Base-by-base conservation (phyloP, 2,113 vertebrate genomes). In the Xiphophorus maculatus region DNA sequence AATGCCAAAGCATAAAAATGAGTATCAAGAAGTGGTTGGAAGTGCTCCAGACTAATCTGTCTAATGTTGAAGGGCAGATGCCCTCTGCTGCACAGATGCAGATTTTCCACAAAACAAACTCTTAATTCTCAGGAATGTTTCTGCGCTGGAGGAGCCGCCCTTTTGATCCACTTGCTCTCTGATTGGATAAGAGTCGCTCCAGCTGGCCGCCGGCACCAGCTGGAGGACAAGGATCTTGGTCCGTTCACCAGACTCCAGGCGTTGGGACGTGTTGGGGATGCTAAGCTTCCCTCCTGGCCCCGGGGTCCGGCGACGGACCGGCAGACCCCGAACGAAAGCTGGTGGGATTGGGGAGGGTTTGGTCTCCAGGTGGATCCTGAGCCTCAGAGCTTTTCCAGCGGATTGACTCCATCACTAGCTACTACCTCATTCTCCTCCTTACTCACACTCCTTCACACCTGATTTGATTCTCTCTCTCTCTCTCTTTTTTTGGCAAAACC, bases 171-270 rank as follows among this genome's bases (percentile, higher is more conserved):
- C 64, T 73, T 66, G 58, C 3, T 63, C 42, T 60, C 63, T 77
- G 74, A 82, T 82, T 66, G 51, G 63, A 11, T 79, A 84, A 70
- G 61, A 62, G 63, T 32, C 71, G 73, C 72, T 79, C 69, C 90
- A 89, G 86, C 88, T 88, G 88, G 77, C 17, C 48, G 77, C 17
- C 48, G 15, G 1, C 33, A 79, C 79, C 84, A 90, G 87, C 86
- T 89, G 88, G 83, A 83, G 66, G 61, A 42, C 14, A 17, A 28
- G 25, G 15, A 33, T 29, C 62, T 1, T 32, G 28, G 14, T 32
- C 28, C 19, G 1, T 5, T 13, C 48, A 30, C 64, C 25, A 12
- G 60, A 44, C 42, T 75, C 58, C 67, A 51, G 81, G 63, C 33
- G 51, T 6, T 73, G 22, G 25, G 1, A n/a, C 29, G 22, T 54